These are phyloP conservation scores for Psylliodes chrysocephalus DNA, from an alignment of 2,888 invertebrate genomes.

Conservation along the genomic window DNA sequence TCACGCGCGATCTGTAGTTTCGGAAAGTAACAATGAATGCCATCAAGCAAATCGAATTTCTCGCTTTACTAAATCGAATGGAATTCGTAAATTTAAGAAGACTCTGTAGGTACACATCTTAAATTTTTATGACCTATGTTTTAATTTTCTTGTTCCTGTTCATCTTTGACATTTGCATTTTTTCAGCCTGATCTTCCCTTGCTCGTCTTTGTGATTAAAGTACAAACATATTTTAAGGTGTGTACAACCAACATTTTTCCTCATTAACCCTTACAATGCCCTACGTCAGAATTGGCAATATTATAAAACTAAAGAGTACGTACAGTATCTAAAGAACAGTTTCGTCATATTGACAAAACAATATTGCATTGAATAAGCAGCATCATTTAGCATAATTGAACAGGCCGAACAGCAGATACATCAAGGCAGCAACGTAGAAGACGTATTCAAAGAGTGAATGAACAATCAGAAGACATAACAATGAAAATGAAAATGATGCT, in stretches of 20 bases:
- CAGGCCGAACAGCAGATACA: slow-evolving; percentile 7
- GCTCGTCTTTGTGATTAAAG: no score
- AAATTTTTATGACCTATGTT: no score
- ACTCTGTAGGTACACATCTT: no score
- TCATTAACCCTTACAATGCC: neutral
- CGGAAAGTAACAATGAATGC: no score
- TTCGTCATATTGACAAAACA: slow-evolving; percentile 9
- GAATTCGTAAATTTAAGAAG: no score
- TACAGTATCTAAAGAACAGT: neutral
- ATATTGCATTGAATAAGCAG: slow-evolving; percentile 11
- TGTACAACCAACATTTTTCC: neutral
- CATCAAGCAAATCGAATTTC: no score
- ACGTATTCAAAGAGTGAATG: slow-evolving; percentile 13
- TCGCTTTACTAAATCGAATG: no score
- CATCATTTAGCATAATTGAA: slow-evolving; percentile 17
- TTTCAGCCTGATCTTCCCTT: no score
- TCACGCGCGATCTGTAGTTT: no score
- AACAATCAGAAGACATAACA: slow-evolving; percentile 4
- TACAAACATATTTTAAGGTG: no score
- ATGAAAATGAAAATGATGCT: slow-evolving; percentile 32
- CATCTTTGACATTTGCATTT: no score
- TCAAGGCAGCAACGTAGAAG: slow-evolving; percentile 9
- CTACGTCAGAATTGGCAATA: neutral
- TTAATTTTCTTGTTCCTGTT: no score
- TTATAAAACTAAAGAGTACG: neutral